Conservation (phyloP, 2,797 vertebrate genomes). For the Taeniopygia guttata region DNA sequence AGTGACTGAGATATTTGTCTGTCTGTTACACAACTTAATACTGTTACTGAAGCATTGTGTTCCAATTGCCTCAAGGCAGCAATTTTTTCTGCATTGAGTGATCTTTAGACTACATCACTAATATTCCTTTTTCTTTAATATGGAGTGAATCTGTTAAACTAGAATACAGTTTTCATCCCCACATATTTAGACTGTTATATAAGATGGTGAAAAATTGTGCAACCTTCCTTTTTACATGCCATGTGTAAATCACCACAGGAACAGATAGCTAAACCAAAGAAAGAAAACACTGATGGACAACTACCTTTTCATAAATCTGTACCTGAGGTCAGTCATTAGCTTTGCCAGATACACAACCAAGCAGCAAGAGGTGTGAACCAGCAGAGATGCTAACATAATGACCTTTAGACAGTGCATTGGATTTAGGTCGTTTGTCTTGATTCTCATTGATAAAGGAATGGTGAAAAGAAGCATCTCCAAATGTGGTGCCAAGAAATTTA, state of each 20-base stretch:
- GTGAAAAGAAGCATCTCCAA: not conserved
- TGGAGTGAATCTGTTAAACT: not conserved
- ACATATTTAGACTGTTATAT: not conserved
- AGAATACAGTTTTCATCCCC: not conserved
- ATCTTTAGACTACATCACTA: not conserved
- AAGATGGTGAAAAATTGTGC: conserved; percentile 16
- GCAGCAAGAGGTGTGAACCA: not conserved
- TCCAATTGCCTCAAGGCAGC: not conserved
- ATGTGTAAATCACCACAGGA: conserved; percentile 34
- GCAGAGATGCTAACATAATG: not conserved
- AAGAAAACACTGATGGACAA: conserved; percentile 16
- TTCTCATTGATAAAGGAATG: not conserved
- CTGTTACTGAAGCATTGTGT: not conserved
- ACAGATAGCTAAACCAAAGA: conserved; percentile 35
- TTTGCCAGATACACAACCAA: conserved; percentile 8
- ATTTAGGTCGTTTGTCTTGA: not conserved
- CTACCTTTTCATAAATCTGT: conserved; percentile 44
- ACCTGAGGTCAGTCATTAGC: not conserved
- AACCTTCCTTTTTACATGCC: conserved; percentile 21
- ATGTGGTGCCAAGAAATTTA: not conserved
- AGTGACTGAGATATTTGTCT: not conserved
- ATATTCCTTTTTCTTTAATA: not conserved
- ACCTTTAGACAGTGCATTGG: not conserved
- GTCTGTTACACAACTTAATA: not conserved
- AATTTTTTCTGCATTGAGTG: not conserved